Conservation (phyloP, 2,888 invertebrate species). For the Metopia argyrocephala region DNA sequence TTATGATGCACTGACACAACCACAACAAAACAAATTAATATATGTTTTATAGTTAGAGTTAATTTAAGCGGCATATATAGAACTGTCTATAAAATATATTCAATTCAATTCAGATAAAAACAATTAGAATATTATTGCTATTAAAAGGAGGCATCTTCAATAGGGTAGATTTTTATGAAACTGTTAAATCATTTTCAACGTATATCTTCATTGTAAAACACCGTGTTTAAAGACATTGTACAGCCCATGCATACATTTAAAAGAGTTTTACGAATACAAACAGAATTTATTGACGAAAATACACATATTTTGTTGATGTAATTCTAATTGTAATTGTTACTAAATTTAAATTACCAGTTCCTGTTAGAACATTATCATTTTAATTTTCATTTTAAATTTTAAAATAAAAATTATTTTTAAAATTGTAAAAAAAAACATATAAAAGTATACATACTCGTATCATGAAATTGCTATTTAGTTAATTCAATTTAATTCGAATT, state of each 20-base stretch:
- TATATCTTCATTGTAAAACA: too few relatives aligned
- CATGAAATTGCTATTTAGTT: constrained; percentile 15
- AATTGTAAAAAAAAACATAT: background rate
- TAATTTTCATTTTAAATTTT: background rate
- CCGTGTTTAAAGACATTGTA: too few relatives aligned
- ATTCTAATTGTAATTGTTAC: constrained; percentile 42
- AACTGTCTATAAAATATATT: background rate
- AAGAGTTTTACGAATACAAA: too few relatives aligned
- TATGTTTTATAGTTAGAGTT: background rate
- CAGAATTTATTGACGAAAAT: too few relatives aligned
- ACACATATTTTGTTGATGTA: constrained; percentile 3
- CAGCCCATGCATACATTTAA: too few relatives aligned
- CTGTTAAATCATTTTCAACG: too few relatives aligned
- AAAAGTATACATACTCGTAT: constrained; percentile 6
- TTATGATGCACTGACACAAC: background rate
- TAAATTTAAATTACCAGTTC: constrained; percentile 58
- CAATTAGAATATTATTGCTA: background rate
- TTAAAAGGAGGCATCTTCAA: background rate
- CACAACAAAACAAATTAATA: background rate
- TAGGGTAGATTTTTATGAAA: background rate
- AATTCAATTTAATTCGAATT: constrained; percentile 44
- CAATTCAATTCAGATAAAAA: background rate
- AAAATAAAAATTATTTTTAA: background rate
- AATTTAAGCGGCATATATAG: background rate
- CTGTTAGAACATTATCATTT: constrained; percentile 45